These are phyloP conservation scores for Brachionus sp. DNA, from an alignment of 1,140 invertebrate genomes.

Conservation along the genomic window DNA sequence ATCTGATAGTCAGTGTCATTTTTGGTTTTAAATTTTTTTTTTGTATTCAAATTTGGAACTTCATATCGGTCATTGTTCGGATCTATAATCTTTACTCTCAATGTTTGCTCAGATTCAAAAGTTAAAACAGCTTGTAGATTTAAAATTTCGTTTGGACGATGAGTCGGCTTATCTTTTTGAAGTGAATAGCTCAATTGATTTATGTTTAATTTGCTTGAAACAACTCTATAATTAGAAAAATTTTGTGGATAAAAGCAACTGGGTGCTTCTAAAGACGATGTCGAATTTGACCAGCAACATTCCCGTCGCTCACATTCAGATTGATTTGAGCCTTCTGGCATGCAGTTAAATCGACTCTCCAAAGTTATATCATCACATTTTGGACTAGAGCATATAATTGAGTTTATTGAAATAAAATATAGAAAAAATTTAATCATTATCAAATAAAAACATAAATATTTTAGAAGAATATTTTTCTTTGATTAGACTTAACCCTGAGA, in stretches of 20 bases:
- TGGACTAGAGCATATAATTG: not conserved
- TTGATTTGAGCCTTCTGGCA: constrained; percentile 48
- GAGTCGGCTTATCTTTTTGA: not conserved
- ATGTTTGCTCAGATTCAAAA: not conserved
- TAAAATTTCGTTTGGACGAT: constrained; percentile 5
- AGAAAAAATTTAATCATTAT: too few species aligned
- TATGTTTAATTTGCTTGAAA: not conserved
- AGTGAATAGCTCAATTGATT: not conserved
- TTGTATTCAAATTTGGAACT: constrained; percentile 49
- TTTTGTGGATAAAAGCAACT: constrained; percentile 47
- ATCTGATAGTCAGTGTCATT: constrained; percentile 49
- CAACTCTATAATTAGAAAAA: constrained; percentile 37
- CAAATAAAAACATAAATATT: too few species aligned
- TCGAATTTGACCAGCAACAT: constrained; percentile 40
- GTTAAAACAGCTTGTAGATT: not conserved
- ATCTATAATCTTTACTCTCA: constrained; percentile 50
- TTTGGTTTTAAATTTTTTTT: not conserved
- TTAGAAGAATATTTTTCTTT: too few species aligned
- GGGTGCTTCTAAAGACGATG: not conserved
- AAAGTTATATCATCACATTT: constrained; percentile 35
- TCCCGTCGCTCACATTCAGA: constrained; percentile 3
- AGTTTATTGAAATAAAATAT: not conserved
- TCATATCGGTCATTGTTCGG: constrained; percentile 54
- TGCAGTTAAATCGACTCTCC: constrained; percentile 48
- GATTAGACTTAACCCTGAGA: too few species aligned